Evolutionary conservation across 2,888 invertebrate species (phyloP).

Genomic region (Tenthredo scrophulariae): DNA sequence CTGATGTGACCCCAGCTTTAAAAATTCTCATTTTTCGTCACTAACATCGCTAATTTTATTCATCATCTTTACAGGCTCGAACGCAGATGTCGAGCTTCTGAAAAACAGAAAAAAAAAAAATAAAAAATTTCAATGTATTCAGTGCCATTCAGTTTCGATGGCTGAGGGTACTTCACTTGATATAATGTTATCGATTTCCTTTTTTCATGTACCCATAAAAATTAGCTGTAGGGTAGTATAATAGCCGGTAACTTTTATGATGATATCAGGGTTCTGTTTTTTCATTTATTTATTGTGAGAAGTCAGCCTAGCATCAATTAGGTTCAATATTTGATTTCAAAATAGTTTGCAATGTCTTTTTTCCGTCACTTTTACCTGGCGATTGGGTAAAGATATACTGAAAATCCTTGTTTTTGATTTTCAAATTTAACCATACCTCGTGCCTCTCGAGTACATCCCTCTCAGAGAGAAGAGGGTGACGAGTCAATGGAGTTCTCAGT

Average conservation of each 20-base stretch:
- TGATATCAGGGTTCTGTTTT: not conserved
- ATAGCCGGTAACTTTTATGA: not conserved
- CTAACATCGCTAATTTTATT: not conserved
- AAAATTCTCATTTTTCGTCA: not conserved
- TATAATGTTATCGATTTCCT: not conserved
- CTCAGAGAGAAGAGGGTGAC: conserved; percentile 31
- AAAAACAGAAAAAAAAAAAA: not conserved
- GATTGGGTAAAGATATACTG: not conserved
- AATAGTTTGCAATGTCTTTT: not conserved
- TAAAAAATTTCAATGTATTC: not conserved
- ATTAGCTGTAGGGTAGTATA: not conserved
- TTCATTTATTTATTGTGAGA: not conserved
- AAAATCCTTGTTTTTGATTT: conserved; percentile 2
- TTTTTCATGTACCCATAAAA: not conserved
- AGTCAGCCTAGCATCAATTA: not conserved
- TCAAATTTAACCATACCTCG: not conserved
- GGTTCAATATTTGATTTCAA: not conserved
- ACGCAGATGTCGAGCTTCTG: not conserved
- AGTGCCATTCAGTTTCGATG: not conserved
- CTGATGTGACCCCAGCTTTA: not conserved
- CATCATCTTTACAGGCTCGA: not conserved
- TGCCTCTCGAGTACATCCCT: not conserved
- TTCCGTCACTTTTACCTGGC: not conserved
- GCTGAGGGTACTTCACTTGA: not conserved
- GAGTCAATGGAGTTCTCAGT: conserved; percentile 8